These are phyloP conservation scores for Aphodius sticticus DNA, from an alignment of 2,888 invertebrate genomes.

Conservation along the genomic window DNA sequence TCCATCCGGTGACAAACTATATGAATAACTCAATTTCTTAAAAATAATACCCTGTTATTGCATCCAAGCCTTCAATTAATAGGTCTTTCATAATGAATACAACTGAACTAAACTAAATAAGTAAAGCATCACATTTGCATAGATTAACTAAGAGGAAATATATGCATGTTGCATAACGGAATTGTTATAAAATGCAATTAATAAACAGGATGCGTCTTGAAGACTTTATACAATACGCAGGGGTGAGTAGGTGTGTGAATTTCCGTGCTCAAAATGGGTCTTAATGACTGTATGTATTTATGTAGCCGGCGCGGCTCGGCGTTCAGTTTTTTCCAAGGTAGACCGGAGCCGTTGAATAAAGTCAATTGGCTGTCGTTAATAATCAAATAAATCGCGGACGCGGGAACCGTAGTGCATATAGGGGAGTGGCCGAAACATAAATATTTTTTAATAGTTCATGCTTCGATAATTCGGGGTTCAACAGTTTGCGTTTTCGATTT, in stretches of 20 bases:
- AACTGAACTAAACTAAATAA: too few species aligned
- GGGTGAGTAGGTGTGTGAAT: background rate
- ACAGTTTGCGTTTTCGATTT: conserved; percentile 34
- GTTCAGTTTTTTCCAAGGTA: background rate
- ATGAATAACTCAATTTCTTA: too few species aligned
- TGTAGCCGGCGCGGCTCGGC: conserved; percentile 7
- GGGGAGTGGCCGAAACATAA: conserved; percentile 52
- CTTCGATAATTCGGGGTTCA: conserved; percentile 49
- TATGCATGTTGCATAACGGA: background rate
- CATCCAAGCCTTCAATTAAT: too few species aligned
- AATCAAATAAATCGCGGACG: conserved; percentile 45
- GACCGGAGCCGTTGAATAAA: conserved; percentile 10
- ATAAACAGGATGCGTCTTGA: background rate
- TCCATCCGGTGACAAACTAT: too few species aligned
- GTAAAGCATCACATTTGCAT: too few species aligned
- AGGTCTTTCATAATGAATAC: too few species aligned
- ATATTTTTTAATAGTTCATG: conserved; percentile 54
- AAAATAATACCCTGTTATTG: too few species aligned
- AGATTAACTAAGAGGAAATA: too few species aligned
- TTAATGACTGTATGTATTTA: conserved; percentile 12
- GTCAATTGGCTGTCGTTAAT: conserved; percentile 44
- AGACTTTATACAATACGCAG: background rate
- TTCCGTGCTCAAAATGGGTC: background rate
- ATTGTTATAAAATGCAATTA: background rate
- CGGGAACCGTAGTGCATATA: conserved; percentile 27